Evolutionary conservation across 2,113 vertebrate species (phyloP), one percentile per base, ranked within the genome.

Genomic region (Erythrocebus patas): DNA sequence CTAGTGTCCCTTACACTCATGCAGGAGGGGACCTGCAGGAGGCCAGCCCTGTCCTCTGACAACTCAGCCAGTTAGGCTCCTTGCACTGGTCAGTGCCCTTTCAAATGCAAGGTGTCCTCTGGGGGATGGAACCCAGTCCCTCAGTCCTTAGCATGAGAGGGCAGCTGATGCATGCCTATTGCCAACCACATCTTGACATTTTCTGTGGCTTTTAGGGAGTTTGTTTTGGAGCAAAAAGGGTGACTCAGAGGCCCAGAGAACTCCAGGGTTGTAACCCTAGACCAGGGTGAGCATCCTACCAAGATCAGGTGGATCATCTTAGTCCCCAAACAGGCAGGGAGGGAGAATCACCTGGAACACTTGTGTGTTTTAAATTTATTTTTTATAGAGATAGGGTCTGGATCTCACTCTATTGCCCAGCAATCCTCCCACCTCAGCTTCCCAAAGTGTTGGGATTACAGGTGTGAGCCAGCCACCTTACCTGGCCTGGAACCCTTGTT

Each of bases 1-100:
- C 66, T 3, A 0, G 3, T 8, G 10, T 40, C 32, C 68, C 30
- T 38, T 22, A 48, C 38, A 17, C 17, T 84, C 30, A 0, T 14
- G 25, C 20, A 5, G 17, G 6, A 16, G 52, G 22, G 27, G 30
- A 8, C 23, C 57, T 68, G 84, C 30, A 1, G 4, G 79, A 27
- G 11, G 23, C 25, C 27, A 85, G 64, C 48, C n/a, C 23, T 8
- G 5, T 50, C 9, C 79, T 57, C 6, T 5, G 32, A 78, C 43
- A 38, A 38, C 20, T 32, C 78, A 84, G 61, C 38, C 80, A 12
- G 13, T 5, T 14, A 57, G 68, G 27, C 8, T n/a, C n/a, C 45
- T 18, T 13, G 30, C 23, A 18, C 82, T 25, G 8, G 13, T 22
- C 25, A 11, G 11, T 11, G 38, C 48, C 20, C 4, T 68, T 43